A percentile compares a stretch with the other conserved stretches of the same genome.
Evolutionary conservation across 2,797 vertebrate species (phyloP).

Genomic region (Pristis pectinata): DNA sequence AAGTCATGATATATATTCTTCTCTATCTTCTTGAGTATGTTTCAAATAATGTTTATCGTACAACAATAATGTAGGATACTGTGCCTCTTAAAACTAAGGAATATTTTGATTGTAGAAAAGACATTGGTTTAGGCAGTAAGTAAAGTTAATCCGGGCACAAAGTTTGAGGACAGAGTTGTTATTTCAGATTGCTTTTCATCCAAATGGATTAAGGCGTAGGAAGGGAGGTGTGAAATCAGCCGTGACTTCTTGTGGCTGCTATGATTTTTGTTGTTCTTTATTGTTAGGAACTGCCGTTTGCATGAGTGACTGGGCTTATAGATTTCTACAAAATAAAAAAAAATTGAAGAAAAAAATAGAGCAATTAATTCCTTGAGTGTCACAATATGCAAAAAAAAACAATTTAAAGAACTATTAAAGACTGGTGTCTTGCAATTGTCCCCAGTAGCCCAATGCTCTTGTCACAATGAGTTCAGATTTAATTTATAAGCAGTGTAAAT

Average conservation of each 20-base stretch:
- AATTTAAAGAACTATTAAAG: too few relatives aligned
- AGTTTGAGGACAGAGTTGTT: background rate
- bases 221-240: background rate
- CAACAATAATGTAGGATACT: too few relatives aligned
- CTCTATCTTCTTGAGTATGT: too few relatives aligned
- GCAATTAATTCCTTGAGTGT: background rate
- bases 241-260: background rate
- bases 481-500: background rate
- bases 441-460: background rate
- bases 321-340: too few relatives aligned
- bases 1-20: too few relatives aligned
- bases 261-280: background rate
- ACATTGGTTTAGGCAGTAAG: too few relatives aligned
- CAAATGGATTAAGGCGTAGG: background rate
- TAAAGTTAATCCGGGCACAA: background rate
- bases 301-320: background rate
- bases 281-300: background rate
- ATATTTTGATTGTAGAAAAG: too few relatives aligned
- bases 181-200: background rate
- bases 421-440: background rate
- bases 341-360: background rate
- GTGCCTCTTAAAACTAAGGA: too few relatives aligned
- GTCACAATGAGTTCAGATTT: background rate
- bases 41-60: too few relatives aligned
- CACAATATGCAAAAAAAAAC: background rate